These are phyloP conservation scores for Perizoma affinitatum DNA, from an alignment of 2,888 invertebrate genomes.

Conservation along the genomic window DNA sequence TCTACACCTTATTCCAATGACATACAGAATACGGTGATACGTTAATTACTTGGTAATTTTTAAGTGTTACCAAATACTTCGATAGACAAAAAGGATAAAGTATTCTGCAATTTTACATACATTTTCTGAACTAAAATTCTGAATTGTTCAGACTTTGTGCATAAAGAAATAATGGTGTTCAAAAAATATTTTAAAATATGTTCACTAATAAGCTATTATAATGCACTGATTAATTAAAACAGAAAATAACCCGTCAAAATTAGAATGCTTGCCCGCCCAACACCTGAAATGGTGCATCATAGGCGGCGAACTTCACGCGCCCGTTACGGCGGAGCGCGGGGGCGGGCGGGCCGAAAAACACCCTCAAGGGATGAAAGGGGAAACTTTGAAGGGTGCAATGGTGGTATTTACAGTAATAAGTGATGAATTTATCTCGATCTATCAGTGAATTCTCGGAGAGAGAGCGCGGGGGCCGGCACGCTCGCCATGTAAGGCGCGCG, in stretches of 20 bases:
- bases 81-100: no score
- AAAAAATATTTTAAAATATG: no score
- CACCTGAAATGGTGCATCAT: constrained; percentile 65
- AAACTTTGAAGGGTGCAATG: constrained; percentile 31
- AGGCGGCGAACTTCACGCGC: constrained; percentile 44
- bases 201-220: constrained; percentile 12
- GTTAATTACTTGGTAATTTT: neutral
- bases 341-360: constrained; percentile 33
- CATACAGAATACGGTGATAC: constrained; percentile 1
- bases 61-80: no score
- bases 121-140: no score
- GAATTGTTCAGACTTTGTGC: no score
- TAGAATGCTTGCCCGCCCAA: constrained; percentile 47
- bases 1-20: constrained; percentile 14
- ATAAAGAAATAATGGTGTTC: no score
- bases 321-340: constrained; percentile 47
- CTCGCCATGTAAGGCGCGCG: constrained; percentile 64
- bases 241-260: constrained; percentile 35
- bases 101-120: no score
- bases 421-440: constrained; percentile 19
- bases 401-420: constrained; percentile 33
- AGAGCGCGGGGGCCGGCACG: constrained; percentile 48
- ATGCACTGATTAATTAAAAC: constrained; percentile 30
- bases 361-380: constrained; percentile 31
- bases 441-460: constrained; percentile 24